Percentiles rank a stretch among this genome's conserved stretches.
phyloP scores from a whole-genome alignment of 2,888 invertebrate species.

The Drosophila recens region DNA sequence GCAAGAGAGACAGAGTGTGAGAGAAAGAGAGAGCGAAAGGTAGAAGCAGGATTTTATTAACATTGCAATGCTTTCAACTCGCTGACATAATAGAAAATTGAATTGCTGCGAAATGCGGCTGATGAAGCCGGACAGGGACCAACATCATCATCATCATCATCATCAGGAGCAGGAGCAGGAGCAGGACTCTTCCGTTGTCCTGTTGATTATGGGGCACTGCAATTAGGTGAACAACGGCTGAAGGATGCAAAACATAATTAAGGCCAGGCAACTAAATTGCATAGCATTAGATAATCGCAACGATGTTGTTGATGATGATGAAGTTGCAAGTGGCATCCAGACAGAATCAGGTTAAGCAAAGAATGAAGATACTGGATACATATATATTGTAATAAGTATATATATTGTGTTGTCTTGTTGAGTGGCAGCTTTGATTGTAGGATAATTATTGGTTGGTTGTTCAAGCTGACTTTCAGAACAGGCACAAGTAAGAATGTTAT shows the following conservation, averaged over 20 bases:
- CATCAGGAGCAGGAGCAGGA: neutral
- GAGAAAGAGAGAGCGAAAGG: neutral
- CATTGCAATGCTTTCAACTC: conserved; percentile 76
- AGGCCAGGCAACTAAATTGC: conserved; percentile 55
- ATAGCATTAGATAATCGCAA: conserved; percentile 47
- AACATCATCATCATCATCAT: neutral
- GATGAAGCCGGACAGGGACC: neutral
- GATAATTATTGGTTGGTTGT: neutral
- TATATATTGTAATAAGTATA: neutral
- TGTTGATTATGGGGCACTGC: conserved; percentile 55
- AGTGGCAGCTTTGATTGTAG: conserved; percentile 6
- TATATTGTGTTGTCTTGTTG: neutral
- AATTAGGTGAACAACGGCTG: conserved; percentile 71
- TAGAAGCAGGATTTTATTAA: conserved; percentile 63
- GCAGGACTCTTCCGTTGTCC: conserved; percentile 5
- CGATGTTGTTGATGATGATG: neutral
- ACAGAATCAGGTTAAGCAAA: conserved; percentile 15
- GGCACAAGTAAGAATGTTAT: neutral
- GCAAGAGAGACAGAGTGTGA: neutral
- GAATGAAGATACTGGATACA: neutral
- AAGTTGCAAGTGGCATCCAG: conserved; percentile 25
- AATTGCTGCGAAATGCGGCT: conserved; percentile 64
- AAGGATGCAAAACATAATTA: conserved; percentile 74
- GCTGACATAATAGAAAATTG: conserved; percentile 78
- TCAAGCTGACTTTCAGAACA: neutral